A percentile compares a stretch with the other conserved stretches of the same genome.
Conservation (phyloP, 2,888 invertebrate genomes). For the Sussaba pulchella region DNA sequence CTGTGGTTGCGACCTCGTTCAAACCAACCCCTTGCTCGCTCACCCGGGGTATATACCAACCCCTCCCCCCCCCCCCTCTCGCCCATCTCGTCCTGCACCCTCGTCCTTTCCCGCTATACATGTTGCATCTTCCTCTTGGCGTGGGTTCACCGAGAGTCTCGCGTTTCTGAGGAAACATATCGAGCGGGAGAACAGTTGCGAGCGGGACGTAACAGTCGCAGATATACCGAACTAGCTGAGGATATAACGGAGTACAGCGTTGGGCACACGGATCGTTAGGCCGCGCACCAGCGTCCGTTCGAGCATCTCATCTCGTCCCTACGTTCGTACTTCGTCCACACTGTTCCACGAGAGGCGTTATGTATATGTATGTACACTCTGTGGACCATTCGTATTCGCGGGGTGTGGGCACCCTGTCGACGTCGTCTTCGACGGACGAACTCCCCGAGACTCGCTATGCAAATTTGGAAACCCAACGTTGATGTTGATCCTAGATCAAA, state of each 20-base stretch:
- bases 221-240: slow-evolving; percentile 30
- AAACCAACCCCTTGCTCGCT: slow-evolving; percentile 43
- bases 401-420: slow-evolving; percentile 70
- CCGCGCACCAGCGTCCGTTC: slow-evolving; percentile 68
- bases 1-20: slow-evolving; percentile 75
- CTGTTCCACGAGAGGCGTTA: slow-evolving; percentile 18
- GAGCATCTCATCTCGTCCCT: slow-evolving; percentile 60
- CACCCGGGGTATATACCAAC: slow-evolving; percentile 24
- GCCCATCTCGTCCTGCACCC: slow-evolving; percentile 19
- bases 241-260: slow-evolving; percentile 38
- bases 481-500: slow-evolving; percentile 37
- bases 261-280: slow-evolving; percentile 67
- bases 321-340: slow-evolving; percentile 24
- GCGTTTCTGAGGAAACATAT: slow-evolving; percentile 23
- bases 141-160: slow-evolving; percentile 19
- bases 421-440: slow-evolving; percentile 72
- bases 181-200: slow-evolving; percentile 19
- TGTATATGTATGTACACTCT: background rate
- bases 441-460: slow-evolving; percentile 63
- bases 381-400: slow-evolving; percentile 72
- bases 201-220: background rate
- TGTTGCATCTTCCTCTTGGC: slow-evolving; percentile 21
- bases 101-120: slow-evolving; percentile 14
- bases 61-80: slow-evolving; percentile 35
- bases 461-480: slow-evolving; percentile 77